These are phyloP conservation scores for Athene noctua DNA, from an alignment of 2,113 vertebrate genomes.

Conservation along the genomic window DNA sequence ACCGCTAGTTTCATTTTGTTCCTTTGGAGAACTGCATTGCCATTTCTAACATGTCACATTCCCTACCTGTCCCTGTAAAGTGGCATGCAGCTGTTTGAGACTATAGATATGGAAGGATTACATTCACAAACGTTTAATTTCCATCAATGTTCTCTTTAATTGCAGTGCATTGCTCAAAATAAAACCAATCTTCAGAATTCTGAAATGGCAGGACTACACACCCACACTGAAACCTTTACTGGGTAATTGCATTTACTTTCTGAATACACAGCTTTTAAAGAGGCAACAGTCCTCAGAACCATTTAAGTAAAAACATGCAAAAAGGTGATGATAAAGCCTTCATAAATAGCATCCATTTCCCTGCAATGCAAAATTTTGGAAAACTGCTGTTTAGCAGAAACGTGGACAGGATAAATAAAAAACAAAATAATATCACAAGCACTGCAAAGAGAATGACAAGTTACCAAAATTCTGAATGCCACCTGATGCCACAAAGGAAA, in stretches of 20 bases:
- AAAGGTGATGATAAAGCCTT: slow-evolving; percentile 27
- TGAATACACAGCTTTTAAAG: slow-evolving; percentile 19
- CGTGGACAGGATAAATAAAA: neutral
- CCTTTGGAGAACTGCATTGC: slow-evolving; percentile 19
- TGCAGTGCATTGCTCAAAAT: slow-evolving; percentile 46
- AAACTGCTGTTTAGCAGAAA: neutral
- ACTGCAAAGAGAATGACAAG: neutral
- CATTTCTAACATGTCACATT: slow-evolving; percentile 22
- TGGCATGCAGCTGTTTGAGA: slow-evolving; percentile 38
- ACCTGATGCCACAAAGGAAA: slow-evolving; percentile 27
- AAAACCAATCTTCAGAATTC: slow-evolving; percentile 52
- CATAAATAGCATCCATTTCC: slow-evolving; percentile 11
- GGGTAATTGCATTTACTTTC: slow-evolving; percentile 50
- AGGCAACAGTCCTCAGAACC: slow-evolving; percentile 23
- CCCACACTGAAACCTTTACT: slow-evolving; percentile 29
- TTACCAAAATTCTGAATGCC: slow-evolving; percentile 20
- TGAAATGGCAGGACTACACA: slow-evolving; percentile 45
- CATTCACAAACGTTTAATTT: slow-evolving; percentile 36
- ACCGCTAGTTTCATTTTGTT: slow-evolving; percentile 34
- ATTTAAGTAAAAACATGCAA: slow-evolving; percentile 3
- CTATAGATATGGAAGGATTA: neutral
- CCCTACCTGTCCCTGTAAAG: slow-evolving; percentile 39
- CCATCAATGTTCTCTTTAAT: slow-evolving; percentile 49
- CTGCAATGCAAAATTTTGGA: neutral
- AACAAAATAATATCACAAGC: neutral